These are phyloP conservation scores for Apis florea DNA, from an alignment of 1,140 invertebrate species.

Conservation along the genomic window DNA sequence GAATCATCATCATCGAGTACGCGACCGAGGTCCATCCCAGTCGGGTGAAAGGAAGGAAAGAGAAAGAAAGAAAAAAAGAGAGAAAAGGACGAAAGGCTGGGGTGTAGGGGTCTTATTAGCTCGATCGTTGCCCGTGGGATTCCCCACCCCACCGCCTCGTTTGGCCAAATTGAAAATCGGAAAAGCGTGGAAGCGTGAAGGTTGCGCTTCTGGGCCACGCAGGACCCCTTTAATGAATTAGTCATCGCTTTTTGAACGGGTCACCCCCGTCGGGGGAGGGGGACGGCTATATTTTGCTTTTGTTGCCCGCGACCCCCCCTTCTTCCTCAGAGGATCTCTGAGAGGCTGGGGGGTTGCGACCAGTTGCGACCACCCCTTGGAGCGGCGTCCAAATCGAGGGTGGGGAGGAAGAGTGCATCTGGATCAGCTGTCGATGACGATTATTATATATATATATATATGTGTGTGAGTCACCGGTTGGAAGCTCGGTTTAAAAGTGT, in stretches of 20 bases:
- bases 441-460: conserved; percentile 57
- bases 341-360: conserved; percentile 8
- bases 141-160: not conserved
- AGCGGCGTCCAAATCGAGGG: conserved; percentile 38
- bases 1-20: conserved; percentile 40
- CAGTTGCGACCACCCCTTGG: not conserved
- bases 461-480: conserved; percentile 67
- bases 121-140: conserved; percentile 39
- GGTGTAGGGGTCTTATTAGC: conserved; percentile 28
- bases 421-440: conserved; percentile 73
- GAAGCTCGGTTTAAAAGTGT: conserved; percentile 69
- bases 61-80: not conserved
- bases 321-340: conserved; percentile 41
- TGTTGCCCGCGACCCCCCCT: conserved; percentile 61
- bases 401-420: conserved; percentile 51
- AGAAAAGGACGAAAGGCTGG: not conserved
- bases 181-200: conserved; percentile 56
- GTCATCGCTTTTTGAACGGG: conserved; percentile 63
- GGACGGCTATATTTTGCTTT: conserved; percentile 67
- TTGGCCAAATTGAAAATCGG: conserved; percentile 52
- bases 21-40: too few species aligned
- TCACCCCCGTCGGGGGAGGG: not conserved
- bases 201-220: conserved; percentile 12
- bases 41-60: not conserved
- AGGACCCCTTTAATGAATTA: conserved; percentile 64